Evolutionary conservation across 2,113 vertebrate genomes (phyloP), one percentile per base, ranked within the genome.

Genomic region (Cyrtonyx montezumae): DNA sequence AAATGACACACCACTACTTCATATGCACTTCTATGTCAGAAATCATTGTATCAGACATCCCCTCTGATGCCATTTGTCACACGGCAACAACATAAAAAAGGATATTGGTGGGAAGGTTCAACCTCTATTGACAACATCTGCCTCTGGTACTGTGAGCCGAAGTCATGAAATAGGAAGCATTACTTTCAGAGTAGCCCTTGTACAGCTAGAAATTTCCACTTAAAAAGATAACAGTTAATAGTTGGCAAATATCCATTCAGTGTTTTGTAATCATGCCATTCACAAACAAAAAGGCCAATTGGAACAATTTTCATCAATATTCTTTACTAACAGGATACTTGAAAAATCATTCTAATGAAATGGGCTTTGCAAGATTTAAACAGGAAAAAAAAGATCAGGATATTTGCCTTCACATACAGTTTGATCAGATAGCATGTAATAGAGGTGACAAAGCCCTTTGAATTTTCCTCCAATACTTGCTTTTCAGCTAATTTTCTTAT

Each of bases 401-500:
- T 58, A 26, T 89, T 95, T 86, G 53, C 77, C 63, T 93, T 92
- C 66, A 71, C 75, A 49, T 79, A 79, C 59, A 66, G 40, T 86
- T 75, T 93, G 42, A 95, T 95, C 84, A 96, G 92, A 86, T 82
- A 86, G 42, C 68, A 87, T 82, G 83, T 77, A 97, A 93, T 46
- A 84, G 87, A 90, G 87, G 79, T 86, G 84, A 90, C 76, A 92
- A 78, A 93, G 15, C 55, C 51, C 79, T 95, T 88, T 83, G 76
- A 94, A 75, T 89, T 85, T 84, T 93, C 46, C 58, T 85, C 62
- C 0, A 4, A 20, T 12, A 48, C 55, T 67, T 63, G 70, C 80
- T 88, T 94, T 61, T 63, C 17, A 91, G 66, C 58, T 96, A 84
- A 96, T 91, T 95, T 96, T 89, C 88, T 96, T 73, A 96, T 88